A percentile compares a stretch with the other conserved stretches of the same genome.
Conservation (phyloP, 2,797 vertebrate genomes). For the Muraenolepis orangiensis region DNA sequence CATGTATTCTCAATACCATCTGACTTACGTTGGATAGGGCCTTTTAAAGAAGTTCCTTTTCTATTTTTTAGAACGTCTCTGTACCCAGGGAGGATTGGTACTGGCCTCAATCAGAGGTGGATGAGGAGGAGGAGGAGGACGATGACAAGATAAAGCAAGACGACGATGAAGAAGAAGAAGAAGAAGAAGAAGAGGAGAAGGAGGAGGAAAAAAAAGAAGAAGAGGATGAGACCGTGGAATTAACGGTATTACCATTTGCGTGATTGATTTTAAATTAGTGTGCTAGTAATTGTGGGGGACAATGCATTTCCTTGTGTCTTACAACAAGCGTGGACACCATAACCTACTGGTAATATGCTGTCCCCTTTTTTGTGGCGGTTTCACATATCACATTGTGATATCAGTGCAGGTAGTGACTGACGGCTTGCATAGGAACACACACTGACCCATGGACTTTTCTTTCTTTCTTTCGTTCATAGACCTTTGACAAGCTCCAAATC, state of each 20-base stretch:
- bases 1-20: no score
- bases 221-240: slow-evolving; percentile 53
- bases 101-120: slow-evolving; percentile 64
- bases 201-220: slow-evolving; percentile 34
- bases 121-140: slow-evolving; percentile 51
- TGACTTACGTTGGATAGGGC: background rate
- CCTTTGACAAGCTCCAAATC: slow-evolving; percentile 84
- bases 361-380: no score
- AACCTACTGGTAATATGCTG: no score
- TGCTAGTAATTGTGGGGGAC: background rate
- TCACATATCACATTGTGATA: background rate
- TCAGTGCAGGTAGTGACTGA: background rate
- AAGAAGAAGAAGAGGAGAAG: slow-evolving; percentile 35
- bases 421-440: no score
- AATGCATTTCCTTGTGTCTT: background rate
- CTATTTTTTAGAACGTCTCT: slow-evolving; percentile 55
- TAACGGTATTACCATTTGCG: slow-evolving; percentile 52
- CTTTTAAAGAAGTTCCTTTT: background rate
- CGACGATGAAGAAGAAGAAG: slow-evolving; percentile 18
- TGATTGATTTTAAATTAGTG: background rate
- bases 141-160: slow-evolving; percentile 37
- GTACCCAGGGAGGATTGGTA: slow-evolving; percentile 76
- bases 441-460: background rate
- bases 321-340: no score
- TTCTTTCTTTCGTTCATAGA: slow-evolving; percentile 63